These are phyloP conservation scores for Calcarius ornatus DNA, from an alignment of 2,113 vertebrate species.

Conservation along the genomic window DNA sequence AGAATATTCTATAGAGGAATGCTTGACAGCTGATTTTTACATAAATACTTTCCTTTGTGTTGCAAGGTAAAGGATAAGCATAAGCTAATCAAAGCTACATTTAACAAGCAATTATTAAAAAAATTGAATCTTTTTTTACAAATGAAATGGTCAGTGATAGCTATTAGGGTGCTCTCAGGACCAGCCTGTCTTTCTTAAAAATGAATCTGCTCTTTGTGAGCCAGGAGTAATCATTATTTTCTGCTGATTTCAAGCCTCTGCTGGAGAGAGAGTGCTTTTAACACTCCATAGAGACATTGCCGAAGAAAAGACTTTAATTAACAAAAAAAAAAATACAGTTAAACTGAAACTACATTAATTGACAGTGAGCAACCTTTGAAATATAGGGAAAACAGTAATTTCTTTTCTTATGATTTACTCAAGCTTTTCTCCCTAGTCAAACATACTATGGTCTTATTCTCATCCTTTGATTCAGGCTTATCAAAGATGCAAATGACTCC, in stretches of 20 bases:
- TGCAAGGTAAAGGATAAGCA: neutral
- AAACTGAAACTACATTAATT: neutral
- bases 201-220: constrained; percentile 1
- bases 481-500: neutral
- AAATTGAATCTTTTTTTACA: neutral
- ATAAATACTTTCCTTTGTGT: neutral
- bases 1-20: neutral
- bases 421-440: neutral
- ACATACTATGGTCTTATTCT: rapidly evolving
- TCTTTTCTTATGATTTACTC: neutral
- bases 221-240: neutral
- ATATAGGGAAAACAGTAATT: neutral
- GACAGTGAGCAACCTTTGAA: neutral
- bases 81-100: constrained; percentile 18
- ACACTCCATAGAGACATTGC: neutral
- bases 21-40: neutral
- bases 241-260: neutral
- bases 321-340: neutral
- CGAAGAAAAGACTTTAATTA: neutral
- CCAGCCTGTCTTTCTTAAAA: neutral
- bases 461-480: neutral
- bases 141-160: constrained; percentile 1
- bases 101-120: constrained; percentile 33
- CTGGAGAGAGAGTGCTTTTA: neutral
- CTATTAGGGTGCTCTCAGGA: neutral